Evolutionary conservation across 2,797 vertebrate genomes (phyloP).

Genomic region (Erpetoichthys calabaricus): DNA sequence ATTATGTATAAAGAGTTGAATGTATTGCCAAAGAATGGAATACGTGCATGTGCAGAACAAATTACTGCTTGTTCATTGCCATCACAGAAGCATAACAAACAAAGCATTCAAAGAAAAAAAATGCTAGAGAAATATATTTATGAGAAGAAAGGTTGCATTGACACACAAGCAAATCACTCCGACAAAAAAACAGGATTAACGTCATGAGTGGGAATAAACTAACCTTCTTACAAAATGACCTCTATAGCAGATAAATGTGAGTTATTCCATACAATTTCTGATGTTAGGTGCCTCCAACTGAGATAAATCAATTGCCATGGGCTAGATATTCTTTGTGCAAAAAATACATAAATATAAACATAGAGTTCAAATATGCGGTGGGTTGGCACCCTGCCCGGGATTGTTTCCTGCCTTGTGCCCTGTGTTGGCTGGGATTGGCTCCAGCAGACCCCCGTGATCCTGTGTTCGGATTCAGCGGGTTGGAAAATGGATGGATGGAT

Average conservation of each 20-base stretch:
- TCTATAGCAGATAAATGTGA: not conserved
- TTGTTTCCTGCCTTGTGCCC: too few species aligned
- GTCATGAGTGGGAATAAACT: not conserved
- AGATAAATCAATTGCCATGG: too few species aligned
- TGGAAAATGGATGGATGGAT: too few species aligned
- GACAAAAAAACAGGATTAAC: not conserved
- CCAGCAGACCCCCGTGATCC: too few species aligned
- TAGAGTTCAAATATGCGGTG: too few species aligned
- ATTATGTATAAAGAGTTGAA: too few species aligned
- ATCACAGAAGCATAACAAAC: slow-evolving; percentile 1
- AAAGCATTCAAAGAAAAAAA: not conserved
- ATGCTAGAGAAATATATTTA: not conserved
- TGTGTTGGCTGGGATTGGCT: too few species aligned
- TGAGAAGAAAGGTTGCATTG: not conserved
- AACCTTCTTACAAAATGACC: not conserved
- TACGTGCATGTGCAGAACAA: not conserved
- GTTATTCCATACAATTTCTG: too few species aligned
- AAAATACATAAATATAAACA: not conserved
- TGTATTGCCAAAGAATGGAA: too few species aligned
- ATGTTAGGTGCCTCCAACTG: too few species aligned
- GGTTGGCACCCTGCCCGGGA: too few species aligned
- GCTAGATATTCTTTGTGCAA: not conserved
- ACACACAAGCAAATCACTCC: not conserved
- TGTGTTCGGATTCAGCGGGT: too few species aligned
- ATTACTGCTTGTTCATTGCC: not conserved